Percentiles rank a stretch among this genome's conserved stretches.
phyloP scores from a whole-genome alignment of 2,888 invertebrate genomes.

The Apamea epomidion region DNA sequence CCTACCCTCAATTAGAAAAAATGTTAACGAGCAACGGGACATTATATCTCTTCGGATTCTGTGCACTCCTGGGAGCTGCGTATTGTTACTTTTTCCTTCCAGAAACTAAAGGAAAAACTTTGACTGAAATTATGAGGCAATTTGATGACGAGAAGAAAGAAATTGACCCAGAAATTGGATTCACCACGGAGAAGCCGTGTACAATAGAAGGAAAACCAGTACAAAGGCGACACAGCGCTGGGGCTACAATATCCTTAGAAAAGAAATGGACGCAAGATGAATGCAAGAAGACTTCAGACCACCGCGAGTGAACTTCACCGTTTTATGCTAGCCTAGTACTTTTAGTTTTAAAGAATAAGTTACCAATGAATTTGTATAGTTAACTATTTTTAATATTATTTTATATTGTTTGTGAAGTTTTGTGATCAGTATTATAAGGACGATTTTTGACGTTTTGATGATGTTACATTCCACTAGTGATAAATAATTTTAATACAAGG shows the following conservation, averaged over 20 bases:
- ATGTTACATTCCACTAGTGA: constrained; percentile 73
- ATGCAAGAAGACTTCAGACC: constrained; percentile 67
- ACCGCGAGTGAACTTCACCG: constrained; percentile 64
- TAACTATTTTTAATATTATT: constrained; percentile 68
- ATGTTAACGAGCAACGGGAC: constrained; percentile 91
- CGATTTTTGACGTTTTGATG: constrained; percentile 56
- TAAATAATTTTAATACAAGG: constrained; percentile 71
- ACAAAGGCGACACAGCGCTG: constrained; percentile 85
- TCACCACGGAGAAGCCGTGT: constrained; percentile 73
- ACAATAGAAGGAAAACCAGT: constrained; percentile 78
- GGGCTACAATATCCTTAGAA: constrained; percentile 83
- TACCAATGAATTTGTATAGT: constrained; percentile 72
- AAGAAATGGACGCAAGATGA: constrained; percentile 81
- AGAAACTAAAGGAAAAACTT: constrained; percentile 93
- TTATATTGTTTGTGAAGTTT: constrained; percentile 69
- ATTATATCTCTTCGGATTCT: constrained; percentile 91
- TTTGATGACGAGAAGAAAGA: constrained; percentile 88
- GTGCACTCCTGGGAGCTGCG: constrained; percentile 91
- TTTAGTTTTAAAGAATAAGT: constrained; percentile 56
- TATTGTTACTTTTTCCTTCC: constrained; percentile 92
- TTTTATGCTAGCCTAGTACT: constrained; percentile 71
- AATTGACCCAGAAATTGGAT: constrained; percentile 81
- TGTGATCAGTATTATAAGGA: constrained; percentile 83
- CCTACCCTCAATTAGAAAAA: constrained; percentile 91
- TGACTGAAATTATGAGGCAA: constrained; percentile 92